These are phyloP conservation scores for Pocillopora damicornis DNA, from an alignment of 64 coral and sea anemone genomes.

Conservation along the genomic window DNA sequence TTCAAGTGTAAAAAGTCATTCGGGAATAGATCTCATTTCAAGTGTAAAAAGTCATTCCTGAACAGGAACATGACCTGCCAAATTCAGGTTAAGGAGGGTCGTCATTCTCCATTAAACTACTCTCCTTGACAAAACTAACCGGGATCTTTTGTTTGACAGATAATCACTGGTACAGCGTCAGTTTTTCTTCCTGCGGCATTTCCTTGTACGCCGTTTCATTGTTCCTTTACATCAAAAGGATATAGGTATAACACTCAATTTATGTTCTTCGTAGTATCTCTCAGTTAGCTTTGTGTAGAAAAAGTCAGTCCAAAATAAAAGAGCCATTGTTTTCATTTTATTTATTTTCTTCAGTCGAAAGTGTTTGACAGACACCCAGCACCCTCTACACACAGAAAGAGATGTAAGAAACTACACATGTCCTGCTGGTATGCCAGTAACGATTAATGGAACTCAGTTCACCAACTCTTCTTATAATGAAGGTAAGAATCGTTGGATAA, in stretches of 20 bases:
- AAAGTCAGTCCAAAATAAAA: background rate
- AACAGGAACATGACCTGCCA: too few species aligned
- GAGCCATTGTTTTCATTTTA: background rate
- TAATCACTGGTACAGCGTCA: conserved; percentile 80
- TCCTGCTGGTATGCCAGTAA: conserved; percentile 37
- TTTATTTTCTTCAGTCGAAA: conserved; percentile 33
- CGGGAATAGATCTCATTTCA: too few species aligned
- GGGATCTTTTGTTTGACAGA: conserved; percentile 36
- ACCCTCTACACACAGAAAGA: conserved; percentile 72
- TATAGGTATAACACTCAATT: conserved; percentile 44
- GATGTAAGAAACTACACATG: conserved; percentile 89
- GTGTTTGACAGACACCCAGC: conserved; percentile 57
- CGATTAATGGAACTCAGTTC: conserved; percentile 66
- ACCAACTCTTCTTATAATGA: conserved; percentile 88
- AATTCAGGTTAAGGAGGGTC: too few species aligned
- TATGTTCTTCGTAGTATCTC: background rate
- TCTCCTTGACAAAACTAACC: too few species aligned
- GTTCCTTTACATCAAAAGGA: conserved; percentile 47
- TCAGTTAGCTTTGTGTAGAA: background rate
- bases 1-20: too few species aligned
- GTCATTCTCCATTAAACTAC: too few species aligned
- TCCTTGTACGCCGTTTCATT: conserved; percentile 78
- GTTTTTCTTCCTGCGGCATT: conserved; percentile 96
- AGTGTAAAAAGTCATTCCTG: too few species aligned
- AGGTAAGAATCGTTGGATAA: conserved; percentile 34